Conservation (phyloP, 1,140 invertebrate genomes). For the Monomorium pharaonis region DNA sequence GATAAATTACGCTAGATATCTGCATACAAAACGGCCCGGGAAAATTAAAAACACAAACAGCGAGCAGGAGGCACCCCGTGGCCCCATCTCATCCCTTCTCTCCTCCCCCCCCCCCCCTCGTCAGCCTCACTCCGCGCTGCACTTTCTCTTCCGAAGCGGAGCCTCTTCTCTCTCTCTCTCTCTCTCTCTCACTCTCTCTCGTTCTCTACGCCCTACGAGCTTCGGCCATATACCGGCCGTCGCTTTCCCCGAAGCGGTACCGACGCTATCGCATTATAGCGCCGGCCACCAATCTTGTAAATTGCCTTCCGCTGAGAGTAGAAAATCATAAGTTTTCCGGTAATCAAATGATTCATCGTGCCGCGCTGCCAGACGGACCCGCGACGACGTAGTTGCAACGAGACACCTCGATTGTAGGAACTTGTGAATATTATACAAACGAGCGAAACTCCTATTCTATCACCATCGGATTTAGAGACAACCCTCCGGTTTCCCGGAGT, state of each 20-base stretch:
- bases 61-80: slow-evolving; percentile 30
- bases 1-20: slow-evolving; percentile 80
- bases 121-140: not conserved
- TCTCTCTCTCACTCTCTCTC: not conserved
- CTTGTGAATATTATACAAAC: too few relatives aligned
- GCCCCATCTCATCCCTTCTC: slow-evolving; percentile 6
- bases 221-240: slow-evolving; percentile 26
- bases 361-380: slow-evolving; percentile 37
- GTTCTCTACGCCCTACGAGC: not conserved
- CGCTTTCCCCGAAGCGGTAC: slow-evolving; percentile 57
- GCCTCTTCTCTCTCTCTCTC: not conserved
- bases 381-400: slow-evolving; percentile 24
- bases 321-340: slow-evolving; percentile 75
- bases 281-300: slow-evolving; percentile 75
- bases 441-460: not conserved
- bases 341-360: slow-evolving; percentile 76
- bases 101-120: not conserved
- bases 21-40: slow-evolving; percentile 77
- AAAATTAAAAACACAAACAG: slow-evolving; percentile 80
- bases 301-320: slow-evolving; percentile 75
- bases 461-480: not conserved
- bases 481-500: not conserved
- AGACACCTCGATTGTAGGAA: slow-evolving; percentile 30
- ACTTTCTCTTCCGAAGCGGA: slow-evolving; percentile 1
- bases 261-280: slow-evolving; percentile 73